Percentiles rank a stretch among this genome's conserved stretches.
Evolutionary conservation across 2,797 vertebrate species (phyloP).

Genomic region (Schizothorax lantsangensis): DNA sequence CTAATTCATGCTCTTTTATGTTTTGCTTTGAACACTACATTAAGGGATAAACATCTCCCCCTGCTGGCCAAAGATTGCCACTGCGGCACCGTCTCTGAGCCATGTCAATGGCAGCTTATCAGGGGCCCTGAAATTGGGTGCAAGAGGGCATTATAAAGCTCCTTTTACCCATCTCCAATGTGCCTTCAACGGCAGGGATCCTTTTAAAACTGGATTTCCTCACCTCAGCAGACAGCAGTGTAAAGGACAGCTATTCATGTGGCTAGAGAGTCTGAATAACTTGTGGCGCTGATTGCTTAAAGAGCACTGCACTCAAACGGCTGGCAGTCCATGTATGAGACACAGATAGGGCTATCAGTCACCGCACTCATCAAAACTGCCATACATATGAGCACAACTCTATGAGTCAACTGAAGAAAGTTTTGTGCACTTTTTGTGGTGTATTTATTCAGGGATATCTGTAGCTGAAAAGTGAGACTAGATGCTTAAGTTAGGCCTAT

Average conservation of each 20-base stretch:
- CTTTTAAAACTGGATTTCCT: constrained; percentile 63
- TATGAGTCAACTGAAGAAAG: background rate
- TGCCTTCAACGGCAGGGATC: constrained; percentile 56
- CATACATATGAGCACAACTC: background rate
- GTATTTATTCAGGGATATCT: background rate
- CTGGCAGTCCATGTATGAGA: constrained; percentile 35
- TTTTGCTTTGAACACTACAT: constrained; percentile 23
- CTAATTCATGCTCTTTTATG: background rate
- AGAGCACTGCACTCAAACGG: constrained; percentile 24
- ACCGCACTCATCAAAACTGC: constrained; percentile 14
- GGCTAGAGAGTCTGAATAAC: constrained; percentile 52
- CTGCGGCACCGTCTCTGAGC: constrained; percentile 22
- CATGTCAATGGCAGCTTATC: constrained; percentile 63
- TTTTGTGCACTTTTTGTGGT: background rate
- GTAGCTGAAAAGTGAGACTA: background rate
- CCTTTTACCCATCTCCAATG: constrained; percentile 59
- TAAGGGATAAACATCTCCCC: constrained; percentile 60
- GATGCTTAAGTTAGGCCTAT: background rate
- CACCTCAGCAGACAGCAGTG: constrained; percentile 52
- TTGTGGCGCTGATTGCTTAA: constrained; percentile 28
- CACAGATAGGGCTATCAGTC: constrained; percentile 40
- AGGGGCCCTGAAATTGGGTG: constrained; percentile 65
- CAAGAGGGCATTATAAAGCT: constrained; percentile 63
- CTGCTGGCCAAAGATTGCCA: constrained; percentile 52
- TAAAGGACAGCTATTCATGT: constrained; percentile 56